Conservation (phyloP, 1,140 invertebrate species). For the Meteorus sp. region DNA sequence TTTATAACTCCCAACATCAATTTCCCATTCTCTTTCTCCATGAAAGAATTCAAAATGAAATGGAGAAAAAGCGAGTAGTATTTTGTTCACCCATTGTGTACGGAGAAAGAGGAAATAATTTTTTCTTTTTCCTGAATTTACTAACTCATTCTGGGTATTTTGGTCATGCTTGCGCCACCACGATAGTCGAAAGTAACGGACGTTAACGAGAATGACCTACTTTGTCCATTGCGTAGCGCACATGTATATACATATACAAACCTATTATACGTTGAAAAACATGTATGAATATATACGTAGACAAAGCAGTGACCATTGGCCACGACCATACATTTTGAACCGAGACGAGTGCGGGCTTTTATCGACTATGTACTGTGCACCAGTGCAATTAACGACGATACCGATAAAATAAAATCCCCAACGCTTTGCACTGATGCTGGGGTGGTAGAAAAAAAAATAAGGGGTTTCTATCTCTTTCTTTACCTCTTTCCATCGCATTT, state of each 20-base stretch:
- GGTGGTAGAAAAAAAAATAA: too few relatives aligned
- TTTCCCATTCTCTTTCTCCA: too few relatives aligned
- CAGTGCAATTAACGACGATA: conserved; percentile 34
- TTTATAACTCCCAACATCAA: too few relatives aligned
- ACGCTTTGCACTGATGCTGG: conserved; percentile 15
- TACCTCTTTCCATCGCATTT: background rate
- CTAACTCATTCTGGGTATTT: too few relatives aligned
- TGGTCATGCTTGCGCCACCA: conserved; percentile 22
- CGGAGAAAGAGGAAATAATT: too few relatives aligned
- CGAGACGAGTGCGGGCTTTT: conserved; percentile 30
- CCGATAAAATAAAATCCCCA: conserved; percentile 33
- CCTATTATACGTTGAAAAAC: conserved; percentile 6
- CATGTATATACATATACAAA: conserved; percentile 4
- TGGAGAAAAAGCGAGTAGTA: too few relatives aligned
- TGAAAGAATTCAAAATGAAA: too few relatives aligned
- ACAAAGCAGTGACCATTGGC: conserved; percentile 24
- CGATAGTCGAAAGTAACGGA: conserved; percentile 34
- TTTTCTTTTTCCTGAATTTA: too few relatives aligned
- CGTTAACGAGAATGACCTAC: conserved; percentile 50
- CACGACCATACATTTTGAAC: conserved; percentile 22
- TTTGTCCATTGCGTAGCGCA: conserved; percentile 28
- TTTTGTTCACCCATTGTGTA: too few relatives aligned
- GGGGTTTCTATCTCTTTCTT: conserved; percentile 10
- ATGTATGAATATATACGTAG: background rate
- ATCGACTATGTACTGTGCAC: conserved; percentile 28